Conservation (phyloP, 2,113 vertebrate genomes). For the Etheostoma spectabile region DNA sequence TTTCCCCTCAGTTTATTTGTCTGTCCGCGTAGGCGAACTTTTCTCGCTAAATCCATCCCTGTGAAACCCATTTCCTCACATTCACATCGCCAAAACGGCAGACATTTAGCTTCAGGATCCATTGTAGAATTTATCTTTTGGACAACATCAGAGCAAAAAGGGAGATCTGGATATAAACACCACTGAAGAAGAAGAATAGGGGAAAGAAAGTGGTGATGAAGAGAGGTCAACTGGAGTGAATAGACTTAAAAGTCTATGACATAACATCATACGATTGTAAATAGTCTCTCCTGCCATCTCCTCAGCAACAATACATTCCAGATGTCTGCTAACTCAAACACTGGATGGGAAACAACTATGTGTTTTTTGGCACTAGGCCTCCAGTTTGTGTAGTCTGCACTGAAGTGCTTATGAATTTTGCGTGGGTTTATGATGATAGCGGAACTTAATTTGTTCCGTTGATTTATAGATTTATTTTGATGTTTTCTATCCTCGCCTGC, state of each 20-base stretch:
- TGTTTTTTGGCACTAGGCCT: constrained; percentile 47
- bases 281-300: constrained; percentile 28
- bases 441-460: constrained; percentile 43
- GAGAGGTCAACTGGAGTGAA: constrained; percentile 39
- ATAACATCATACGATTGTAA: constrained; percentile 23
- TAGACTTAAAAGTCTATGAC: constrained; percentile 20
- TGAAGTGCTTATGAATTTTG: constrained; percentile 31
- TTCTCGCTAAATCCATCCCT: constrained; percentile 29
- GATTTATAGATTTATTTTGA: constrained; percentile 71
- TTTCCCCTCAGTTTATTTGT: constrained; percentile 24
- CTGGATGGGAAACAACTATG: constrained; percentile 56
- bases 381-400: constrained; percentile 64
- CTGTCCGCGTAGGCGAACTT: constrained; percentile 19
- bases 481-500: constrained; percentile 33
- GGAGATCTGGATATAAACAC: constrained; percentile 7
- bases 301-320: constrained; percentile 51
- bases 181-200: constrained; percentile 9
- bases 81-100: constrained; percentile 15
- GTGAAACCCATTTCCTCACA: constrained; percentile 50
- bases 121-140: not conserved
- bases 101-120: not conserved
- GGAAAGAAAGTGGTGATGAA: not conserved
- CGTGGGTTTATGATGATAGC: constrained; percentile 46
- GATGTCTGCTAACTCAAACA: constrained; percentile 54
- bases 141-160: not conserved